Conservation (phyloP, 2,113 vertebrate genomes). For the Bubo blakistoni region DNA sequence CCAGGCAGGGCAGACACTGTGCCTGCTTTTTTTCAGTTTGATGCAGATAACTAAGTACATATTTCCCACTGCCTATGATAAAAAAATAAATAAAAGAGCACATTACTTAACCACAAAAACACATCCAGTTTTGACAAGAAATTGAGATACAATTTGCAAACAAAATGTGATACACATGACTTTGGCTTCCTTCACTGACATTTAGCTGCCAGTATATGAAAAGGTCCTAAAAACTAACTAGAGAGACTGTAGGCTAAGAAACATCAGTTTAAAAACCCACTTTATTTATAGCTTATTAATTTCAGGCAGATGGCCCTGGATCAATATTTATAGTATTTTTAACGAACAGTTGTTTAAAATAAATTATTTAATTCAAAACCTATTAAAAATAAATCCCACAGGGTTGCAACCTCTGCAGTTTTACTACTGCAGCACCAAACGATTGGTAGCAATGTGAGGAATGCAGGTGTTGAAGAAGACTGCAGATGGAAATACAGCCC, state of each 20-base stretch:
- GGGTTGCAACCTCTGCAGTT: background rate
- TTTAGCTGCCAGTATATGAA: background rate
- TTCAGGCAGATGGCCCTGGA: background rate
- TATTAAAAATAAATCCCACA: constrained; percentile 10
- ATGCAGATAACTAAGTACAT: background rate
- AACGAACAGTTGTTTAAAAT: background rate
- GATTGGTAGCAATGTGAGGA: background rate
- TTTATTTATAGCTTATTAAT: constrained; percentile 12
- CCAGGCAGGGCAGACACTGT: background rate
- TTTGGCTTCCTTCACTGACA: background rate
- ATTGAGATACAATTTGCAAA: constrained; percentile 17
- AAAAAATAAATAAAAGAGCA: background rate
- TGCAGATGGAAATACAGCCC: background rate
- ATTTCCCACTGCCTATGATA: background rate
- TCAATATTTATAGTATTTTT: constrained; percentile 29
- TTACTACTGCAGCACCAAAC: background rate
- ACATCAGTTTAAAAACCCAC: background rate
- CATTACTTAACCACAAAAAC: background rate
- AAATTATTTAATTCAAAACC: background rate
- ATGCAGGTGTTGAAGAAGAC: constrained; percentile 37
- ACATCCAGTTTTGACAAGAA: background rate
- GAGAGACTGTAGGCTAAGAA: background rate
- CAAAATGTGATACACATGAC: background rate
- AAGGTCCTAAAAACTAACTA: background rate
- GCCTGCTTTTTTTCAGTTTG: background rate